Percentiles rank a stretch among this genome's conserved stretches.
These are phyloP conservation scores for Eudiplozoon nipponicum DNA, from an alignment of 2,888 invertebrate genomes.

Conservation along the genomic window DNA sequence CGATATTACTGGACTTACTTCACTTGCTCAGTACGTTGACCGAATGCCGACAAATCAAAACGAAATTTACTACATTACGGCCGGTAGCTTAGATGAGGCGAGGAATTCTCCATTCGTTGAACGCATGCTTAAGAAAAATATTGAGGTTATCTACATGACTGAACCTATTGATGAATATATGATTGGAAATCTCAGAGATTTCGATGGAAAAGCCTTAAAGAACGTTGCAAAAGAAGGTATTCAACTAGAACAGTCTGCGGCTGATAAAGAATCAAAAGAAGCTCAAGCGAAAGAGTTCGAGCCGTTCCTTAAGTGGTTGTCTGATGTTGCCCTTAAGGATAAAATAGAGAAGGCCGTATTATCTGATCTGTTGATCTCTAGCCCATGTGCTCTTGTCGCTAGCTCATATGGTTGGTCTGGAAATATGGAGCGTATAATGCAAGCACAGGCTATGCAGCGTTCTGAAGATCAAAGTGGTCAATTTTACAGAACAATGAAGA, in stretches of 20 bases:
- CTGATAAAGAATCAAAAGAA: constrained; percentile 39
- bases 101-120: constrained; percentile 54
- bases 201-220: constrained; percentile 76
- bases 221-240: constrained; percentile 96
- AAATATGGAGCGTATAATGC: constrained; percentile 81
- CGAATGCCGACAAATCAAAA: constrained; percentile 68
- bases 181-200: constrained; percentile 81
- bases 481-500: constrained; percentile 33
- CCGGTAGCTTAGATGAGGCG: constrained; percentile 45
- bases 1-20: constrained; percentile 35
- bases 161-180: constrained; percentile 82
- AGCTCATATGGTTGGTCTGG: constrained; percentile 92
- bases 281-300: constrained; percentile 45
- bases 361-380: constrained; percentile 54
- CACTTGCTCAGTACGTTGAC: constrained; percentile 53
- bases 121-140: constrained; percentile 50
- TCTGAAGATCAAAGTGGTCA: constrained; percentile 43
- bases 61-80: constrained; percentile 68
- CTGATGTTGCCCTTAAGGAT: constrained; percentile 44
- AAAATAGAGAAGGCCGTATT: constrained; percentile 45
- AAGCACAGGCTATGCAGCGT: constrained; percentile 66
- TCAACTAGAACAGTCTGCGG: constrained; percentile 39
- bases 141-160: constrained; percentile 56
- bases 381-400: constrained; percentile 78
- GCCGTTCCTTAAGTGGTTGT: constrained; percentile 60